Evolutionary conservation across 1,140 invertebrate species (phyloP), one percentile per base, ranked within the genome.

Genomic region (Drosophila sucinea): DNA sequence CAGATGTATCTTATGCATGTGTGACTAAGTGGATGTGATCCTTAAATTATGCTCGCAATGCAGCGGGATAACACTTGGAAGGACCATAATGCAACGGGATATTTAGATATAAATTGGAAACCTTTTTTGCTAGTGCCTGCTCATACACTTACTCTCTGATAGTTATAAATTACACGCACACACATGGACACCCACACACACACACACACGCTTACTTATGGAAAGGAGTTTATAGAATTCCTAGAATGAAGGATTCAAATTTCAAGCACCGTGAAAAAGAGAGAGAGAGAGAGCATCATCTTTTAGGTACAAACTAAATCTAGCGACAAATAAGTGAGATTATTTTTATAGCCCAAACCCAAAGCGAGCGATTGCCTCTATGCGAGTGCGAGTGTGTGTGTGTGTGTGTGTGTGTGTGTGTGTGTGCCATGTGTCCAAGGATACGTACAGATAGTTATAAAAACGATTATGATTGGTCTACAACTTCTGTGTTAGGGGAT

Each of bases 401-500:
- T 63, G 25, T 60, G 54, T 73, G 41, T 67, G 66, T 62, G 7
- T 51, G 60, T 70, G 35, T 57, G 64, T 81, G 72, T 84, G 73
- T 72, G 76, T 63, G 66, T 65, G 38, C 44, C 67, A 65, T 62
- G 67, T 78, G 75, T 58, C 65, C 63, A 58, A 35, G 57, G 35
- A 38, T 68, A 60, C 71, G 54, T 74, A 38, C 60, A 35, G 11
- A 68, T 73, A 58, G 84, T 81, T 89, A 89, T 89, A 81, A 89
- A 90, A 90, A 81, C 84, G 84, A 89, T 89, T 89, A 89, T 89
- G 84, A 89, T 89, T 89, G 84, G 84, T 89, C 85, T 73, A 83
- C 68, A 78, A 70, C 68, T 72, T 70, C 51, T 66, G 7, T 61
- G 80, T 79, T 64, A 70, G 56, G 76, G 70, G 40, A 84, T 73